phyloP scores from a whole-genome alignment of 1,140 invertebrate genomes.

The Drosophila sucinea region DNA sequence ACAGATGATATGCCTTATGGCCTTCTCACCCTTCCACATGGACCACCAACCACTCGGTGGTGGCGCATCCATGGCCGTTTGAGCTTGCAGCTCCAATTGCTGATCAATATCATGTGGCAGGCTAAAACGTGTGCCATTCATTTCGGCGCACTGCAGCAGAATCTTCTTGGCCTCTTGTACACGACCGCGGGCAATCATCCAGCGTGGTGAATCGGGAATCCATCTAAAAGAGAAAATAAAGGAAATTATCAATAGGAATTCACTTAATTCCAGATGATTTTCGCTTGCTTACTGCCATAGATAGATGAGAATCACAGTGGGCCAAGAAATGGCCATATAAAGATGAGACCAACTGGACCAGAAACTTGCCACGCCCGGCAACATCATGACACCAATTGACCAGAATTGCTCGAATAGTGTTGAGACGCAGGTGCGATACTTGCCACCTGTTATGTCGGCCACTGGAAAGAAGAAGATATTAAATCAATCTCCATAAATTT shows the following conservation, averaged over 20 bases:
- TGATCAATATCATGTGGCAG: slow-evolving; percentile 81
- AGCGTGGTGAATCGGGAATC: slow-evolving; percentile 92
- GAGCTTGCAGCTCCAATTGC: slow-evolving; percentile 79
- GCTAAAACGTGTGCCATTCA: slow-evolving; percentile 83
- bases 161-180: slow-evolving; percentile 89
- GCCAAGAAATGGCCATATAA: slow-evolving; percentile 83
- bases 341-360: slow-evolving; percentile 83
- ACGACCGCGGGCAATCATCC: slow-evolving; percentile 90
- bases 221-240: slow-evolving; percentile 46
- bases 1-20: slow-evolving; percentile 73
- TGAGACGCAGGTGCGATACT: slow-evolving; percentile 77
- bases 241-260: background rate
- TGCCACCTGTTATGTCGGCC: slow-evolving; percentile 82
- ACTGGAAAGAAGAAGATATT: slow-evolving; percentile 50
- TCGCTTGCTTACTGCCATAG: slow-evolving; percentile 75
- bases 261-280: background rate
- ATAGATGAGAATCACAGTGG: slow-evolving; percentile 82
- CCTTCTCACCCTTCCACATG: slow-evolving; percentile 77
- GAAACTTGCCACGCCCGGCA: slow-evolving; percentile 82
- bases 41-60: slow-evolving; percentile 80
- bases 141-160: slow-evolving; percentile 87
- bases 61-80: slow-evolving; percentile 74
- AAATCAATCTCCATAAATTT: background rate
- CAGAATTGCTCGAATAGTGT: slow-evolving; percentile 83
- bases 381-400: slow-evolving; percentile 83